Base-by-base conservation (phyloP, 2,888 invertebrate genomes). In the Noctua janthe region DNA sequence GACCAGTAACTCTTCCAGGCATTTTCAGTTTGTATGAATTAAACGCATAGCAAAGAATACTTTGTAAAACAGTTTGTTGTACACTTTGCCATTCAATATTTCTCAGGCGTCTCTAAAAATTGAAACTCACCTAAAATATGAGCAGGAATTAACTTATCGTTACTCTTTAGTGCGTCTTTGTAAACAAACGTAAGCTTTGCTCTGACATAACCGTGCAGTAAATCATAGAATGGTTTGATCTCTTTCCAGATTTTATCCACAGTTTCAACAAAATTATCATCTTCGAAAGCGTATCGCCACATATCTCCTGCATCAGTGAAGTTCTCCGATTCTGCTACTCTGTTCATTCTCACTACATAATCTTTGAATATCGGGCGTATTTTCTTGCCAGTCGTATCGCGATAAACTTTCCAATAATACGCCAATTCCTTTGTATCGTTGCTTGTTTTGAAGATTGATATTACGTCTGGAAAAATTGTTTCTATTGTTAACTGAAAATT, bases 321-420 rank as follows among this genome's bases (percentile, higher is more conserved):
- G 71, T 96, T 95, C 91, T 98, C 98, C 6, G 94, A 92, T 87
- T 93, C 89, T 3, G 98, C 98, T 0, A 97, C 98, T 86, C 96
- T 95, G 90, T 98, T 98, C 92, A 97, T 97, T 83, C 98, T 95
- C 17, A 94, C 92, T 0, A 98, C 97, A 87, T 98, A 98, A 87
- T 97, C 96, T 90, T 97, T 96, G 92, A 97, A 98, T 79, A 97
- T 94, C 0, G 97, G 94, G 62, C 97, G 95, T 91, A 98, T 97
- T 92, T 97, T 97, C 84, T 94, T 97, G 7, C 98, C 98, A 17
- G 98, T 97, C 0, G 94, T 97, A 89, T 98, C 97, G 85, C 98
- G 95, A 97, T 98, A 98, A 1, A 95, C 96, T 89, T 97, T 97
- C 98, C 98, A 98, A 78, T 97, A 97, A 88, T 98, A 97, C 7